phyloP scores from a whole-genome alignment of 2,888 invertebrate genomes.

The Drosophila hawaiiensis region DNA sequence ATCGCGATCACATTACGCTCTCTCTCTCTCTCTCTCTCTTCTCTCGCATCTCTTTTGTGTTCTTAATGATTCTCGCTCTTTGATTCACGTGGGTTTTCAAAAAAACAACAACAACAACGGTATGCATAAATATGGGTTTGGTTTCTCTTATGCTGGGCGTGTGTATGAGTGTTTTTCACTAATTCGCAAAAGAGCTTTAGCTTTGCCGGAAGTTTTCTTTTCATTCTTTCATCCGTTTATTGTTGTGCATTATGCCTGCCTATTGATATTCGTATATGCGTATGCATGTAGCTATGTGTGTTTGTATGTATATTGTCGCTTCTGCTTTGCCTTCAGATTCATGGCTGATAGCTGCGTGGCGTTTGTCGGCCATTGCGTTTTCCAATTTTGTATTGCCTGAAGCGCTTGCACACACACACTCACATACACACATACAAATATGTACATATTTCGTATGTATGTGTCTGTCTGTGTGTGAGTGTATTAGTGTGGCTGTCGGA shows the following conservation, averaged over 20 bases:
- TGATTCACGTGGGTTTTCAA: constrained; percentile 75
- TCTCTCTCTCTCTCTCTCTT: constrained; percentile 6
- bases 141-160: constrained; percentile 48
- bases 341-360: constrained; percentile 72
- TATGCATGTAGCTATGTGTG: not conserved
- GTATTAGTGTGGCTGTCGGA: constrained; percentile 37
- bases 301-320: constrained; percentile 47
- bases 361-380: constrained; percentile 77
- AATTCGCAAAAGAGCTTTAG: constrained; percentile 62
- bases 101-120: constrained; percentile 10
- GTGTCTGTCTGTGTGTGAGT: not conserved
- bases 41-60: constrained; percentile 43
- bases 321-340: constrained; percentile 62
- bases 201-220: constrained; percentile 77
- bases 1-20: constrained; percentile 56
- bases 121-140: constrained; percentile 47
- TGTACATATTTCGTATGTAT: constrained; percentile 3
- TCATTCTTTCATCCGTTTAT: constrained; percentile 64
- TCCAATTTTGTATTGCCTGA: constrained; percentile 68
- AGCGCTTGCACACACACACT: constrained; percentile 41
- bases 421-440: not conserved
- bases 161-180: constrained; percentile 40
- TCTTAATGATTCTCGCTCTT: constrained; percentile 66
- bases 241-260: constrained; percentile 47
- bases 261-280: constrained; percentile 43